Base-by-base conservation (phyloP, 2,888 invertebrate species). In the Coleophora flavipennella region DNA sequence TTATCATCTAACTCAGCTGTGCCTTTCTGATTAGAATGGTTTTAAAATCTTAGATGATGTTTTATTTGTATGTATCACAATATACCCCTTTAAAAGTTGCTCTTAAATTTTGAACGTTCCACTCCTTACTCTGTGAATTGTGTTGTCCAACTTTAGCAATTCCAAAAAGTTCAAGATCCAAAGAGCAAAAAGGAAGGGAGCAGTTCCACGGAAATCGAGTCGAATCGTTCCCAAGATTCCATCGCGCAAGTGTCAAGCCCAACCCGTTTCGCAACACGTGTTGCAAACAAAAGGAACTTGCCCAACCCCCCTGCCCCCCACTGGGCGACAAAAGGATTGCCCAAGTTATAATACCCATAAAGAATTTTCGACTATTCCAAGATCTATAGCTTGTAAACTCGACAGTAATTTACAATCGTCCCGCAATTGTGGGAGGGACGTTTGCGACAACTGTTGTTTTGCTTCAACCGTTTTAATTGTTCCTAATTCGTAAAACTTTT, bases 211-310 rank as follows among this genome's bases (percentile, higher is more conserved):
- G 67, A 74, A 74, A 74, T 70, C 70, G 68, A 58, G 55, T 58
- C 54, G 53, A 52, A 56, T 59, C 55, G 65, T 65, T 67, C 61
- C 58, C 62, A 62, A 66, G 69, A 70, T 67, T 68, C 67, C 58
- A 58, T 49, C 45, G 65, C 63, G 71, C 76, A 77, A 80, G 77
- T 79, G 78, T 78, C 75, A 70, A 56, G 62, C 64, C 57, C 74
- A 83, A 84, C 79, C 81, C 81, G 80, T 81, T 83, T 70, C 60
- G 77, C 69, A 73, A 80, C 83, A 83, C 81, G 79, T 84, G 83
- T 76, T 65, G 66, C 72, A 74, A 79, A 83, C 80, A 83, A 83
- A 83, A 83, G 79, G 76, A 80, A 73, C 69, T 72, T 70, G 62
- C 53, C 62, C 66, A 67, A 67, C 58, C 67, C 57, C 53, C 67